phyloP scores from a whole-genome alignment of 2,797 vertebrate species.

The Chelon auratus region DNA sequence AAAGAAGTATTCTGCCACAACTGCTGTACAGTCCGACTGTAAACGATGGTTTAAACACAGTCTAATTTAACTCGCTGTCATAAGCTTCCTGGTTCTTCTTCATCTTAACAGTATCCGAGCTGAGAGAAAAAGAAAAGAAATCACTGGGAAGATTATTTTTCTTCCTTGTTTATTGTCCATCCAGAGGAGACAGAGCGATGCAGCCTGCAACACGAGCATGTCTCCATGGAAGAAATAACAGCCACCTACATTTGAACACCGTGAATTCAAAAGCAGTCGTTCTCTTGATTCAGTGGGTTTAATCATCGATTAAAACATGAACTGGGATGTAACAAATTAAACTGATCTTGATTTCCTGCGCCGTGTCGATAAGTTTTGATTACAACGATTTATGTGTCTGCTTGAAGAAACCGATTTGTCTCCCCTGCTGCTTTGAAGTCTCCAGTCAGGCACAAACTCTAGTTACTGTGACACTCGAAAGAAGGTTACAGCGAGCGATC shows the following conservation, averaged over 20 bases:
- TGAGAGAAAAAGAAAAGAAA: slow-evolving; percentile 31
- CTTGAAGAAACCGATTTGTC: slow-evolving; percentile 41
- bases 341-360: slow-evolving; percentile 18
- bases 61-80: slow-evolving; percentile 56
- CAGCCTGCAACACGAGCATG: slow-evolving; percentile 39
- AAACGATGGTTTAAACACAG: slow-evolving; percentile 51
- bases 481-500: slow-evolving; percentile 20
- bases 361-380: slow-evolving; percentile 17
- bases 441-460: slow-evolving; percentile 16
- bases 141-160: slow-evolving; percentile 41
- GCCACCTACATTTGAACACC: slow-evolving; percentile 17
- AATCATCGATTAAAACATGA: slow-evolving; percentile 33
- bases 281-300: slow-evolving; percentile 36
- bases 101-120: slow-evolving; percentile 10
- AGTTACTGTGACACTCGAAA: slow-evolving; percentile 17
- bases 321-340: slow-evolving; percentile 26
- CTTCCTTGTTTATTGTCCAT: slow-evolving; percentile 43
- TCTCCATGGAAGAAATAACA: slow-evolving; percentile 35
- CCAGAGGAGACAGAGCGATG: slow-evolving; percentile 44
- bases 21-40: slow-evolving; percentile 28
- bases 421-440: slow-evolving; percentile 33
- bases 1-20: slow-evolving; percentile 41
- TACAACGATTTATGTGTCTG: slow-evolving; percentile 23
- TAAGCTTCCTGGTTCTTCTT: slow-evolving; percentile 29
- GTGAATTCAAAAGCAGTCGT: slow-evolving; percentile 5